Percentiles rank a stretch among this genome's conserved stretches.
phyloP scores from a whole-genome alignment of 2,797 vertebrate species.

The Channallabes apus region DNA sequence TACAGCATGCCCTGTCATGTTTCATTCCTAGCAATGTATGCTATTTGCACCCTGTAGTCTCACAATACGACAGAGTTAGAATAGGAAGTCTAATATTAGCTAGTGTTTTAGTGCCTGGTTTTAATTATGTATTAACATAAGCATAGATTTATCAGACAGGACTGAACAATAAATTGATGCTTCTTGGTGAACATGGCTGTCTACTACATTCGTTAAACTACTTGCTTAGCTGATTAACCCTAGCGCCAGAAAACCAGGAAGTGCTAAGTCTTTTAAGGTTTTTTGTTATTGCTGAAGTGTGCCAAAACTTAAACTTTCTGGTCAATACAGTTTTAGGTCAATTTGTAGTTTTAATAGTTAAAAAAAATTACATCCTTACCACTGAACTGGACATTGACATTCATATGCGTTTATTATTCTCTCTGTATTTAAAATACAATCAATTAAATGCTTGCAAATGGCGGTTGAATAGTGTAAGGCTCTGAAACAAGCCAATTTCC shows the following conservation, averaged over 20 bases:
- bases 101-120: not conserved
- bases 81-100: not conserved
- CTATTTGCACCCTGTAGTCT: not conserved
- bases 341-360: no score
- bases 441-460: not conserved
- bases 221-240: not conserved
- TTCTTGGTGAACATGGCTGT: not conserved
- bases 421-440: not conserved
- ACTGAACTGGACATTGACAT: not conserved
- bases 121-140: not conserved
- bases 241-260: not conserved
- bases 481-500: not conserved
- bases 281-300: not conserved
- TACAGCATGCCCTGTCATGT: not conserved
- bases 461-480: not conserved
- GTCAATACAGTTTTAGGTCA: not conserved
- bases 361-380: no score
- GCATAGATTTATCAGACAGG: not conserved
- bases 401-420: not conserved
- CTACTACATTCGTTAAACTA: not conserved
- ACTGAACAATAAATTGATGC: not conserved
- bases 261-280: not conserved
- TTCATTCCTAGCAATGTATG: not conserved
- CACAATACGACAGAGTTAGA: not conserved
- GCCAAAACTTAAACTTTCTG: not conserved